These are phyloP conservation scores for Batillaria attramentaria DNA, from an alignment of 1,140 invertebrate species.

Conservation along the genomic window DNA sequence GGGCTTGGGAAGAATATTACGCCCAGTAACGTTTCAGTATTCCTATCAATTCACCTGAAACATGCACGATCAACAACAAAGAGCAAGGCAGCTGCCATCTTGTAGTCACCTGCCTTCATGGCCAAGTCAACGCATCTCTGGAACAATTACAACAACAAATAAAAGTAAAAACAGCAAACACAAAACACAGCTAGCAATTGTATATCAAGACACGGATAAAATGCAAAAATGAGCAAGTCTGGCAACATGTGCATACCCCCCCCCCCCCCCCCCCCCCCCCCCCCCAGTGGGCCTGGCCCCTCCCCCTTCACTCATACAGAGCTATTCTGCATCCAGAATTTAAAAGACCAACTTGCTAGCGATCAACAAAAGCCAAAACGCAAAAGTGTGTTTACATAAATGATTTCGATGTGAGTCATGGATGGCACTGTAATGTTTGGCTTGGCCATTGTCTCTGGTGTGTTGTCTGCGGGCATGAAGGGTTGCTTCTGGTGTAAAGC, in stretches of 20 bases:
- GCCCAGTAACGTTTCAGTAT: background rate
- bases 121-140: constrained; percentile 38
- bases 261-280: no score
- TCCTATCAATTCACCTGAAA: constrained; percentile 19
- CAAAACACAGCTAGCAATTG: background rate
- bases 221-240: background rate
- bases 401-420: constrained; percentile 34
- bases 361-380: no score
- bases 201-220: background rate
- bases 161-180: no score
- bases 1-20: no score
- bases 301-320: no score
- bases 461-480: constrained; percentile 32
- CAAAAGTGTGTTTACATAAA: constrained; percentile 32
- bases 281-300: no score
- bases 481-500: constrained; percentile 24
- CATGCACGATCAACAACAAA: constrained; percentile 37
- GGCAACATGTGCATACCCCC: background rate
- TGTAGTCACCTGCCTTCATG: constrained; percentile 16
- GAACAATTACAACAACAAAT: no score
- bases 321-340: no score
- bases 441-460: constrained; percentile 34
- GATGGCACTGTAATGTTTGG: constrained; percentile 21
- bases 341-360: no score
- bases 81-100: constrained; percentile 25